These are phyloP conservation scores for Typhlichthys eigenmanni DNA, from an alignment of 2,797 vertebrate species.

Conservation along the genomic window DNA sequence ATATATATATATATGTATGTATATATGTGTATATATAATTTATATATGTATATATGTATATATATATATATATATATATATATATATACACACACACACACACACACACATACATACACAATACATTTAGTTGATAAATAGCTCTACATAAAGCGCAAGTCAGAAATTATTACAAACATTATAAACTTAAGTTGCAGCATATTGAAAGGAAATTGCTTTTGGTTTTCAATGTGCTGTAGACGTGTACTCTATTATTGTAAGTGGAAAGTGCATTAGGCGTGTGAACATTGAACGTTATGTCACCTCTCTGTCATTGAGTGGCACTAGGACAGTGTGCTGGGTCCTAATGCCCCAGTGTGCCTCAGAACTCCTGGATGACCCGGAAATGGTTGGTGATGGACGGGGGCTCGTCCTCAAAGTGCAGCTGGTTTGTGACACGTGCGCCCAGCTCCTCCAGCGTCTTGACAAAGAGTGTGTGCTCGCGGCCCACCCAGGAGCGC, in stretches of 20 bases:
- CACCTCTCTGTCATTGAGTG: too few species aligned
- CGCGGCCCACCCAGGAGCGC: conserved; percentile 95
- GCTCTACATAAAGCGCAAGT: background rate
- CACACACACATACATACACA: background rate
- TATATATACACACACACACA: too few species aligned
- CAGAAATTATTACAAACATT: background rate
- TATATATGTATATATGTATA: too few species aligned
- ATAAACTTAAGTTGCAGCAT: background rate
- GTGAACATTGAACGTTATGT: too few species aligned
- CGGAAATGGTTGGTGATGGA: conserved; percentile 96
- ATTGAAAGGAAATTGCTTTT: background rate
- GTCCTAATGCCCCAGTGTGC: background rate
- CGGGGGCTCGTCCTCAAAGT: conserved; percentile 87
- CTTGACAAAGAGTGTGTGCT: conserved; percentile 87
- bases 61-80: too few species aligned
- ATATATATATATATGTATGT: too few species aligned
- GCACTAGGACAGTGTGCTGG: too few species aligned
- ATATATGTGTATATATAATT: too few species aligned
- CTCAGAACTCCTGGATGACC: conserved; percentile 86
- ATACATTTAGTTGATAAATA: background rate
- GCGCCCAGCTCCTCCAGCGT: conserved; percentile 86
- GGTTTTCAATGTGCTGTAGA: background rate
- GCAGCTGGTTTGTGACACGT: conserved; percentile 81
- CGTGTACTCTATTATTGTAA: too few species aligned
- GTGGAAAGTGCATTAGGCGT: too few species aligned